Evolutionary conservation across 2,113 vertebrate genomes (phyloP), one percentile per base, ranked within the genome.

Genomic region (Oryzias melastigma): DNA sequence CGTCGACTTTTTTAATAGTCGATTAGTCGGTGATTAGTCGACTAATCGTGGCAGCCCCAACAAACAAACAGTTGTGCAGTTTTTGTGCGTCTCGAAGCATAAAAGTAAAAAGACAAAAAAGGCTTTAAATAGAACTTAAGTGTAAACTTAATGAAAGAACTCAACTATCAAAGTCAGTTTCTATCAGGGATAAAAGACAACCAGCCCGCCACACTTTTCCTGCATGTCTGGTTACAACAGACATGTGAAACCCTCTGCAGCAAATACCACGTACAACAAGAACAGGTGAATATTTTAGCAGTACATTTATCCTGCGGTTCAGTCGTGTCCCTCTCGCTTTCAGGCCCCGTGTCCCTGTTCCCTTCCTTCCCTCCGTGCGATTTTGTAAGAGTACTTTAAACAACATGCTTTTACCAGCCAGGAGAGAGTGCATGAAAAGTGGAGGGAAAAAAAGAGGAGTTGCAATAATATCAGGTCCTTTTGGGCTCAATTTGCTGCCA

Each of bases 271-370:
- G 57, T 81, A 81, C 83, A 86, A 81, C 75, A 55, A 70, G 81
- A 85, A 53, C 60, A 83, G 85, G 82, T 90, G 83, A 87, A 90
- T 87, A 85, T 87, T 90, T 87, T 67, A 88, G 78, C 69, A 81
- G 71, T 73, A 86, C 88, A 88, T 66, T 63, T 7, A 56, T 70
- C 62, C 73, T 76, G 68, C 81, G 76, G 71, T 82, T 27, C 43
- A 68, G 19, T 57, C 55, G 5, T 77, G 63, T 71, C 71, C 10
- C 18, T 52, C 45, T 43, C 58, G 19, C 50, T 60, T 18, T 56
- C 52, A 24, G 14, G 43, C 43, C 29, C 48, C 16, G 52, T 22
- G 59, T 62, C 50, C 66, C 64, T 52, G 17, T 69, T 29, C 65
- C 41, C 22, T 29, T 65, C 24, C 65, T 66, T 56, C 53, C 44